Base-by-base conservation (phyloP, 2,888 invertebrate species). In the Noctua janthe region DNA sequence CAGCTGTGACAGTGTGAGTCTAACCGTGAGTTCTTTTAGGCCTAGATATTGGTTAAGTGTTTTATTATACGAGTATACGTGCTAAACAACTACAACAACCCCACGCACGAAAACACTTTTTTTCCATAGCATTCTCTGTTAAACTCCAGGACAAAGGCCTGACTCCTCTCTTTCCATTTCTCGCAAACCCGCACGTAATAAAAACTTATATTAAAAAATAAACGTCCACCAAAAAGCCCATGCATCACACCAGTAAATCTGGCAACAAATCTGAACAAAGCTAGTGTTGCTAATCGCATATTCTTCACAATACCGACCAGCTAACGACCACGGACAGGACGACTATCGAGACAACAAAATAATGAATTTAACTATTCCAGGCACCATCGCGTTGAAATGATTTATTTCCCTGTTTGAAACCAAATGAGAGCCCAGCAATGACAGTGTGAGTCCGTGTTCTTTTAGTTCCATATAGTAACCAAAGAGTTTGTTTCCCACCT, bases 311-410 rank as follows among this genome's bases (percentile, higher is more conserved):
- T 86, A 82, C 84, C 67, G 20, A 10, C 47, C 8, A 83, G 80
- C 86, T 87, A 89, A 89, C 83, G 87, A 88, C 81, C 78, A 82
- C 74, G 80, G 76, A 83, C 82, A 76, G 80, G 84, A 54, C 74
- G 74, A 83, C 86, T 82, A 87, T 88, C 78, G 87, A 87, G 81
- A 89, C 86, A 10, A 47, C 43, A 47, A 47, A 51, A 2, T 51
- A 17, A 7, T 20, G 23, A 56, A 23, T 3, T n/a, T 29, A 29
- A 29, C 8, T 15, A 8, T 47, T 29, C 64, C 13, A 15, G 15
- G n/a, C 8, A 13, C 1, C 1, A 64, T 66, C 8, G 5, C 15
- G 8, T 15, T 51, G 8, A 39, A 43, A 43, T 4, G 43, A n/a
- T 17, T 43, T 23, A 39, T 43, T 29, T 56, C 10, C 54, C 15